These are phyloP conservation scores for Silurus asotus DNA, from an alignment of 2,113 vertebrate genomes.

Conservation along the genomic window DNA sequence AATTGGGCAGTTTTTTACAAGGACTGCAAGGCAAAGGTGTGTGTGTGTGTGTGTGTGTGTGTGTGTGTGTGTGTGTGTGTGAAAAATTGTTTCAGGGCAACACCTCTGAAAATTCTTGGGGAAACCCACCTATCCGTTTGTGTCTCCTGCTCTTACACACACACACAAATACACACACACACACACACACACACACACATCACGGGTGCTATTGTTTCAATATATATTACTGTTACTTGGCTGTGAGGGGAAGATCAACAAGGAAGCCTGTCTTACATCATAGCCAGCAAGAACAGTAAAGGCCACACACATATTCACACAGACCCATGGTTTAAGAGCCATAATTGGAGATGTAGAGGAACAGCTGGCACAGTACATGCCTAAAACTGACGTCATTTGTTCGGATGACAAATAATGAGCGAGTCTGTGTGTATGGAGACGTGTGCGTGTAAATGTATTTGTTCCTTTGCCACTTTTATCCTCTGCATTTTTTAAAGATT, in stretches of 20 bases:
- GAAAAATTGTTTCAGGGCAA: neutral
- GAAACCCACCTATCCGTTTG: neutral
- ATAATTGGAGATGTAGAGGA: conserved; percentile 38
- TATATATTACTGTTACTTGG: neutral
- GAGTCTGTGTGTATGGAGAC: neutral
- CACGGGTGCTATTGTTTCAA: neutral
- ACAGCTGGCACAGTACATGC: conserved; percentile 23
- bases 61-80: conserved; percentile 15
- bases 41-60: neutral
- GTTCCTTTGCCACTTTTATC: neutral
- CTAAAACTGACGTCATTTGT: conserved; percentile 7
- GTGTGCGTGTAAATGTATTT: conserved; percentile 14
- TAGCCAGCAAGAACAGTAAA: conserved; percentile 58
- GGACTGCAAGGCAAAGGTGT: neutral
- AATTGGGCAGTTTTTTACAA: neutral
- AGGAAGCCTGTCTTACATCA: conserved; percentile 56
- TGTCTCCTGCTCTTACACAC: neutral
- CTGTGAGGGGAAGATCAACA: conserved; percentile 15
- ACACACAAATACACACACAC: conserved; percentile 1
- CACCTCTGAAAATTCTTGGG: neutral
- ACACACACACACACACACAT: conserved; percentile 17
- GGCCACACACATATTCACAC: conserved; percentile 40
- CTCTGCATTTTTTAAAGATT: neutral
- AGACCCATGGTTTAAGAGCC: conserved; percentile 26
- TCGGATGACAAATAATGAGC: neutral